Percentiles rank a stretch among this genome's conserved stretches.
These are phyloP conservation scores for Lateolabrax maculatus DNA, from an alignment of 2,797 vertebrate species.

Conservation along the genomic window DNA sequence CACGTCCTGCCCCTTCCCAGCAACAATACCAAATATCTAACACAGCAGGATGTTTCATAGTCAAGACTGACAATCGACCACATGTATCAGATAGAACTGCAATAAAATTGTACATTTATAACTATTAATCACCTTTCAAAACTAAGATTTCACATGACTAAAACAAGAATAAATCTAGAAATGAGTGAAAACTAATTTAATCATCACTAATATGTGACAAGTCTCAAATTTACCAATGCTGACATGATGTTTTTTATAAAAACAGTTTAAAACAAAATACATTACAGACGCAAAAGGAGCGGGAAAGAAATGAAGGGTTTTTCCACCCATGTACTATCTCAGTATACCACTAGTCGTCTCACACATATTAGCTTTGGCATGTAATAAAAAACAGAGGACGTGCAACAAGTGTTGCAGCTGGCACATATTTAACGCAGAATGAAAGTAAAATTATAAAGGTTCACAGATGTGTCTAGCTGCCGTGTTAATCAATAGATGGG, in stretches of 20 bases:
- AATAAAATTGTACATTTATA: background rate
- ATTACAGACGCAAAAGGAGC: background rate
- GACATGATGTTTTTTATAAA: background rate
- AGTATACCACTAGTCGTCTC: background rate
- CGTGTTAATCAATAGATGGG: slow-evolving; percentile 7
- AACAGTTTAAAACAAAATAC: background rate
- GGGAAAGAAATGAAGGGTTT: background rate
- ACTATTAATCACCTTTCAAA: background rate
- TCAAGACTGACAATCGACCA: background rate
- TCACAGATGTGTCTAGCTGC: background rate
- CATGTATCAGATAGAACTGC: background rate
- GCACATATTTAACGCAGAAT: background rate
- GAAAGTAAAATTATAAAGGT: background rate
- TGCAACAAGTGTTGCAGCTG: background rate
- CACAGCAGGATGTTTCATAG: background rate
- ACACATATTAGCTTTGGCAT: background rate
- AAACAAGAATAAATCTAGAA: background rate
- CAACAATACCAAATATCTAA: slow-evolving; percentile 6
- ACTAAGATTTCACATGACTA: background rate
- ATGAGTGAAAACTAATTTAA: background rate
- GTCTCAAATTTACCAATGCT: background rate
- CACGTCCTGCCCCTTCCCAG: slow-evolving; percentile 26
- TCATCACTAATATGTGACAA: background rate
- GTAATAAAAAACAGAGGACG: slow-evolving; percentile 4
- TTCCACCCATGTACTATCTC: background rate